These are phyloP conservation scores for Lagenorhynchus albirostris DNA, from an alignment of 2,113 vertebrate genomes.

Conservation along the genomic window DNA sequence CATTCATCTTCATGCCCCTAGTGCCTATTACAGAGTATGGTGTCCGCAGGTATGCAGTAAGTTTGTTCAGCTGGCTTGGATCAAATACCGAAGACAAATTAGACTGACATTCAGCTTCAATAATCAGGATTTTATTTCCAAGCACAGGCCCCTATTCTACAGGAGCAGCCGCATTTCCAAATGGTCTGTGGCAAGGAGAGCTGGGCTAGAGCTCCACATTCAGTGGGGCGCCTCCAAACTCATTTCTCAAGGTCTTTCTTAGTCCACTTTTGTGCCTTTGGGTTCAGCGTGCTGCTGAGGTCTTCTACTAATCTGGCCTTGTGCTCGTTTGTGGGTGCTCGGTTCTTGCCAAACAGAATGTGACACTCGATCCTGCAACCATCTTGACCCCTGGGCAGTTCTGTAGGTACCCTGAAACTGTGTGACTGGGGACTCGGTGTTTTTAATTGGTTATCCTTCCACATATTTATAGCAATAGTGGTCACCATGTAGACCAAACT, in stretches of 20 bases:
- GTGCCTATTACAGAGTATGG: not conserved
- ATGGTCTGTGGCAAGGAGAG: not conserved
- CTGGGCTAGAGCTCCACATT: not conserved
- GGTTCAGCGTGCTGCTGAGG: not conserved
- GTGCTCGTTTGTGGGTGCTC: not conserved
- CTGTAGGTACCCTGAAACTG: not conserved
- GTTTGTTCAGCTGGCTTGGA: slow-evolving; percentile 28
- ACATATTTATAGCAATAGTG: not conserved
- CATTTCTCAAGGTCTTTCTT: not conserved
- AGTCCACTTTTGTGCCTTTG: not conserved
- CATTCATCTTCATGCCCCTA: not conserved
- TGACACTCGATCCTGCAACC: not conserved
- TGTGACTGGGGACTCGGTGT: not conserved
- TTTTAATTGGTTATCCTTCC: not conserved
- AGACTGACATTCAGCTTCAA: not conserved
- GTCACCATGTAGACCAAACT: not conserved
- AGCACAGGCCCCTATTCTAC: not conserved
- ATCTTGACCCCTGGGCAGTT: not conserved
- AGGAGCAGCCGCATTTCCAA: not conserved
- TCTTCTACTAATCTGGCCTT: slow-evolving; percentile 9
- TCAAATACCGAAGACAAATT: slow-evolving; percentile 19
- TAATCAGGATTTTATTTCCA: slow-evolving; percentile 43
- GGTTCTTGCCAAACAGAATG: not conserved
- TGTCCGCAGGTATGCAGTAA: not conserved
- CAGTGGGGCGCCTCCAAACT: not conserved